phyloP scores from a whole-genome alignment of 2,888 invertebrate species.

The Eupithecia exiguata region DNA sequence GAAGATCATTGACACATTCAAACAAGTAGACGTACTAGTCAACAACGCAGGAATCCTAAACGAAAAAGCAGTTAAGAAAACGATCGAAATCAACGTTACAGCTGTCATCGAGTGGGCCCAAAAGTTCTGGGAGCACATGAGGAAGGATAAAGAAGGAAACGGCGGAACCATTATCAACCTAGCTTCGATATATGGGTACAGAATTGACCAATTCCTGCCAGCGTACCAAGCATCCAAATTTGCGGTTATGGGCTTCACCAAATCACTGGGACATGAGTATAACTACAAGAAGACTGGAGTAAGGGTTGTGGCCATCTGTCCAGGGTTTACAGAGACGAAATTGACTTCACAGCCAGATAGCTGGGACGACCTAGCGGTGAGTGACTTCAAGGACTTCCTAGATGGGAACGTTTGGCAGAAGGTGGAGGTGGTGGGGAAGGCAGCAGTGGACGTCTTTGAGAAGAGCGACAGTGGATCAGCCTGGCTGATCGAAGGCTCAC shows the following conservation, averaged over 20 bases:
- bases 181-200: slow-evolving; percentile 82
- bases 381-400: slow-evolving; percentile 42
- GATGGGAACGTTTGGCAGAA: slow-evolving; percentile 57
- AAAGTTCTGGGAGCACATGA: slow-evolving; percentile 81
- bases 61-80: slow-evolving; percentile 46
- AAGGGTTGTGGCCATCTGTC: slow-evolving; percentile 74
- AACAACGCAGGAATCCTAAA: slow-evolving; percentile 69
- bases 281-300: slow-evolving; percentile 73
- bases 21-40: slow-evolving; percentile 65
- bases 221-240: slow-evolving; percentile 58
- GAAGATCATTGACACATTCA: slow-evolving; percentile 50
- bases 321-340: slow-evolving; percentile 73
- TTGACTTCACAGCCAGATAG: slow-evolving; percentile 44
- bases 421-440: slow-evolving; percentile 58
- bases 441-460: slow-evolving; percentile 60
- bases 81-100: slow-evolving; percentile 59
- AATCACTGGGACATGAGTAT: slow-evolving; percentile 65
- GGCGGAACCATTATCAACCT: slow-evolving; percentile 86
- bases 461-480: slow-evolving; percentile 78
- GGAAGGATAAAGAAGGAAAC: slow-evolving; percentile 75
- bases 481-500: slow-evolving; percentile 78
- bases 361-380: slow-evolving; percentile 47
- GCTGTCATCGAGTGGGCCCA: slow-evolving; percentile 63
- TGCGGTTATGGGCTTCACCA: slow-evolving; percentile 76
- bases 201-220: slow-evolving; percentile 72